These are phyloP conservation scores for Dipodomys ordii DNA, from an alignment of 2,113 vertebrate genomes.

Conservation along the genomic window DNA sequence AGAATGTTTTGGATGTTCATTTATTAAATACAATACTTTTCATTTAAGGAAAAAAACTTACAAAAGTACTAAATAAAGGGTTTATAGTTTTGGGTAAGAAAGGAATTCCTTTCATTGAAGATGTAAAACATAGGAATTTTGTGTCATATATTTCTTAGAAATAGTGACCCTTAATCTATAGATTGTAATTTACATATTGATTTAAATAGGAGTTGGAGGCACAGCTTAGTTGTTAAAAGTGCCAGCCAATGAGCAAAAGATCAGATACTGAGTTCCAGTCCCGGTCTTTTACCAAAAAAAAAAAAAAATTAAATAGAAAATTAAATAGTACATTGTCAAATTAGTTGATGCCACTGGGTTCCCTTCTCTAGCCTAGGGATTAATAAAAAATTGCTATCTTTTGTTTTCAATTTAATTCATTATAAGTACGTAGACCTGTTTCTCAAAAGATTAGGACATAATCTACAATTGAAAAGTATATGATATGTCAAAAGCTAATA, in stretches of 20 bases:
- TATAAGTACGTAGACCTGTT: not conserved
- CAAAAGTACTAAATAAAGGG: not conserved
- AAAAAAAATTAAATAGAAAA: constrained; percentile 50
- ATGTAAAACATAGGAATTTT: constrained; percentile 30
- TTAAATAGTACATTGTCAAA: constrained; percentile 59
- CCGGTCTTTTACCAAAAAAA: too few relatives aligned
- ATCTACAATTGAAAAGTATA: constrained; percentile 18
- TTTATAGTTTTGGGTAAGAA: constrained; percentile 45
- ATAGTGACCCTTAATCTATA: not conserved
- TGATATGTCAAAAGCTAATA: constrained; percentile 60
- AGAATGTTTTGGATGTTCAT: constrained; percentile 36
- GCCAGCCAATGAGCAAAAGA: too few relatives aligned
- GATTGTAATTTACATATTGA: constrained; percentile 23
- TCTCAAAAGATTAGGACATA: constrained; percentile 56
- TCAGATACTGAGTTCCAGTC: not conserved
- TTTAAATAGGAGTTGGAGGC: constrained; percentile 2
- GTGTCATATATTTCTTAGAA: constrained; percentile 19
- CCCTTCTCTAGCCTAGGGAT: not conserved
- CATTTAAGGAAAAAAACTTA: constrained; percentile 44
- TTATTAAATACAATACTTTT: constrained; percentile 44
- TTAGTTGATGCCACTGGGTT: constrained; percentile 23
- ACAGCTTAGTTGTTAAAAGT: too few relatives aligned
- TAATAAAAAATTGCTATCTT: constrained; percentile 31
- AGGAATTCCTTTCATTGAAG: constrained; percentile 37
- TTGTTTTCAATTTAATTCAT: constrained; percentile 21